phyloP scores from a whole-genome alignment of 2,888 invertebrate species.

The Lissocephala sabroskyi region DNA sequence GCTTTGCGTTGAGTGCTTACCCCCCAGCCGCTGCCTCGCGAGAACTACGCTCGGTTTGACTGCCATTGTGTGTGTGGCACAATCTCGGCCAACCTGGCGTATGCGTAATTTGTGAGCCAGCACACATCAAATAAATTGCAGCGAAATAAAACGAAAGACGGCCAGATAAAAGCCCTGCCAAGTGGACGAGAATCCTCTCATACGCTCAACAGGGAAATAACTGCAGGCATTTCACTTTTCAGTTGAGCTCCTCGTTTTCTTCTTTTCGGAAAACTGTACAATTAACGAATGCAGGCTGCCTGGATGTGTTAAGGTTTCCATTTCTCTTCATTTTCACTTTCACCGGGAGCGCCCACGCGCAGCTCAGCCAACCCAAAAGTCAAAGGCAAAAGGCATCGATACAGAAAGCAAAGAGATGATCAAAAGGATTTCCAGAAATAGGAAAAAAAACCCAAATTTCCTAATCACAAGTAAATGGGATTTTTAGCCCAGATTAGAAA shows the following conservation, averaged over 20 bases:
- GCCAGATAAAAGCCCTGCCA: neutral
- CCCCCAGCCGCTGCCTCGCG: neutral
- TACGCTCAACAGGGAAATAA: constrained; percentile 22
- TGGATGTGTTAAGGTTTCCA: neutral
- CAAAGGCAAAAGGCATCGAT: too few relatives aligned
- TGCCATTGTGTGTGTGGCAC: constrained; percentile 11
- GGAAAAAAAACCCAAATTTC: too few relatives aligned
- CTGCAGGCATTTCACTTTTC: constrained; percentile 42
- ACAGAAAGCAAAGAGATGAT: too few relatives aligned
- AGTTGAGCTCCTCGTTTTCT: constrained; percentile 6
- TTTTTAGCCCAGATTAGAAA: too few relatives aligned
- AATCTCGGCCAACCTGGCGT: constrained; percentile 26
- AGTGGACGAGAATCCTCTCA: too few relatives aligned
- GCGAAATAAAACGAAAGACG: constrained; percentile 31
- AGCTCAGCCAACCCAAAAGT: too few relatives aligned
- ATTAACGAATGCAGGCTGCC: neutral
- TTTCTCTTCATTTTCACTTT: constrained; percentile 21
- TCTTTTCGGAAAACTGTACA: neutral
- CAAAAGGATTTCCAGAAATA: too few relatives aligned
- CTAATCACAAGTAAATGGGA: too few relatives aligned
- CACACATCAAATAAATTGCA: constrained; percentile 44
- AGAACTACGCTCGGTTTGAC: constrained; percentile 5
- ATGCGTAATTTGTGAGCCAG: constrained; percentile 42
- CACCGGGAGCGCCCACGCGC: constrained; percentile 7
- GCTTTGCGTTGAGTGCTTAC: constrained; percentile 17